Conservation (phyloP, 2,113 vertebrate species). For the Nothoprocta pentlandii region DNA sequence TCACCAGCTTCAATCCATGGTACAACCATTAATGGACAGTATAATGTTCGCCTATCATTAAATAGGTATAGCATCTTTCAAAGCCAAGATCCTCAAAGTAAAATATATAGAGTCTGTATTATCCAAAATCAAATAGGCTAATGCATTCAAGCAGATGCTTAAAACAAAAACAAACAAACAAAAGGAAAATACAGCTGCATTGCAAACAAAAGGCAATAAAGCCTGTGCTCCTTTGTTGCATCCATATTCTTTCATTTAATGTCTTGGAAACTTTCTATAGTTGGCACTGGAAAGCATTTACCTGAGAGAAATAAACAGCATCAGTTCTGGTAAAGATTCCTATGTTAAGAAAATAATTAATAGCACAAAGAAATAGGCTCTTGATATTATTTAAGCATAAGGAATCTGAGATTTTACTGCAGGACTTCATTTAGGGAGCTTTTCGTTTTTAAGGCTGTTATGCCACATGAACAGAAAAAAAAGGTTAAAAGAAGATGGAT, state of each 20-base stretch:
- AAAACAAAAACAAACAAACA: neutral
- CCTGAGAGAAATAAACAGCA: neutral
- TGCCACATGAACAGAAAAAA: neutral
- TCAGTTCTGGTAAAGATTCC: neutral
- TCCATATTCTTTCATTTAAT: neutral
- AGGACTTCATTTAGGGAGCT: neutral
- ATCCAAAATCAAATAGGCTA: neutral
- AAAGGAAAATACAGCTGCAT: neutral
- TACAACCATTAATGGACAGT: neutral
- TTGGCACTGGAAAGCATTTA: neutral
- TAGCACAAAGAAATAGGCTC: neutral
- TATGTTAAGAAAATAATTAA: neutral
- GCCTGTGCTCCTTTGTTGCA: neutral
- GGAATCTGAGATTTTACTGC: neutral
- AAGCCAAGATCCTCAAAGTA: neutral
- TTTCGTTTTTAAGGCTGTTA: neutral
- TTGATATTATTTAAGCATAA: neutral
- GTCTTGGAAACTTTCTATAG: neutral
- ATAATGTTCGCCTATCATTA: neutral
- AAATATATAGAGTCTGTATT: neutral
- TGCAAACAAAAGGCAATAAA: neutral
- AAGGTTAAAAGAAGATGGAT: neutral
- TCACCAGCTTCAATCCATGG: rapidly evolving
- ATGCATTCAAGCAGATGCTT: neutral
- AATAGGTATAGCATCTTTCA: neutral